phyloP scores from a whole-genome alignment of 2,113 vertebrate genomes.

The Axis porcinus region DNA sequence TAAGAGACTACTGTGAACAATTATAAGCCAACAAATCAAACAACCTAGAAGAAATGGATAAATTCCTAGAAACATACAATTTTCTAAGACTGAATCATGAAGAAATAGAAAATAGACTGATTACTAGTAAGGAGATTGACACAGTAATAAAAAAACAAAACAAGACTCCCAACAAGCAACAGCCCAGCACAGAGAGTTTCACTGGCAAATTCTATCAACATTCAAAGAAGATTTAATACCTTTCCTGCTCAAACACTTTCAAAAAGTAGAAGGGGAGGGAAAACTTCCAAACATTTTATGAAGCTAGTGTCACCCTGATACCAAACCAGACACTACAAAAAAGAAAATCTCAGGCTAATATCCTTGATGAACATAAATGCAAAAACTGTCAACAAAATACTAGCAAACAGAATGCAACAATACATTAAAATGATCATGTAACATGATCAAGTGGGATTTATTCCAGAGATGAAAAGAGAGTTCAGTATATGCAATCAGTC shows the following conservation, averaged over 20 bases:
- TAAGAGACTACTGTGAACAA: background rate
- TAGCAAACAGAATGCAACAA: background rate
- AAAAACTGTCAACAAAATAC: background rate
- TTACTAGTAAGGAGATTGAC: background rate
- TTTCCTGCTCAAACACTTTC: background rate
- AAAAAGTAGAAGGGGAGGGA: background rate
- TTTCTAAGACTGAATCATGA: background rate
- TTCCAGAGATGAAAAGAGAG: background rate
- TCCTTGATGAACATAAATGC: background rate
- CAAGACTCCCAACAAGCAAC: background rate
- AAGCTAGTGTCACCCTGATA: background rate
- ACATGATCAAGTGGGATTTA: background rate
- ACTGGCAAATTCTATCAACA: background rate
- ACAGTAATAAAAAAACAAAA: background rate
- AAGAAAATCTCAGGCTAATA: background rate
- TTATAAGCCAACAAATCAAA: background rate
- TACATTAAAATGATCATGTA: background rate
- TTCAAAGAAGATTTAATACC: background rate
- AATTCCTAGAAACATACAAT: background rate
- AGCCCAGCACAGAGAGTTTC: background rate
- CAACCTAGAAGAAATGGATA: background rate
- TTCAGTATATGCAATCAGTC: background rate
- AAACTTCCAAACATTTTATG: background rate
- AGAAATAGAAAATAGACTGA: background rate
- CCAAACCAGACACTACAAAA: background rate